A percentile compares a stretch with the other conserved stretches of the same genome.
These are phyloP conservation scores for Melikaiella ostensackeni DNA, from an alignment of 2,888 invertebrate genomes.

Conservation along the genomic window DNA sequence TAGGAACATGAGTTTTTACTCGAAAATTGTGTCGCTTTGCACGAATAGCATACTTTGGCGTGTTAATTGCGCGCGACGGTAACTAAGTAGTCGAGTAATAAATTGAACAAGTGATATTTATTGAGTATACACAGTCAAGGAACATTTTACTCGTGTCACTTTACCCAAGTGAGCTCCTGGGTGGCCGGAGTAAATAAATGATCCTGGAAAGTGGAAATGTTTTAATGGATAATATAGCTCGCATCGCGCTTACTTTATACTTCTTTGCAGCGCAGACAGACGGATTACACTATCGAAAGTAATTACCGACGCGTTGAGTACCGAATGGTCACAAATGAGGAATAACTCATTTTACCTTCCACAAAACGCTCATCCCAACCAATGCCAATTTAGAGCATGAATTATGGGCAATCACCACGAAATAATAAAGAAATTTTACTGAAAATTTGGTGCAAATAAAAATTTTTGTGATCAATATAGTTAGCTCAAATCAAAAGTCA, in stretches of 20 bases:
- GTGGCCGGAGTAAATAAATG: slow-evolving; percentile 70
- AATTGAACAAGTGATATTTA: slow-evolving; percentile 70
- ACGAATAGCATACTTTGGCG: slow-evolving; percentile 37
- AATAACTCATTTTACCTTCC: slow-evolving; percentile 24
- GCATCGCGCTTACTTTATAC: slow-evolving; percentile 24
- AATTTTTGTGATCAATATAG: no score
- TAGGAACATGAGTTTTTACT: background rate
- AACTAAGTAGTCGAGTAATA: slow-evolving; percentile 67
- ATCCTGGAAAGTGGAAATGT: slow-evolving; percentile 61
- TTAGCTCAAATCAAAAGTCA: no score
- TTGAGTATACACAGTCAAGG: slow-evolving; percentile 64
- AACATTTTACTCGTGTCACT: slow-evolving; percentile 68
- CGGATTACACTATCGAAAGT: slow-evolving; percentile 35
- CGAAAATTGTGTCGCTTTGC: background rate
- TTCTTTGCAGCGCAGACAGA: slow-evolving; percentile 33
- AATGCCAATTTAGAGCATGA: background rate
- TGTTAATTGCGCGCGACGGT: slow-evolving; percentile 64
- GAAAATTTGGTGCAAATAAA: no score
- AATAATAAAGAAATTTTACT: background rate
- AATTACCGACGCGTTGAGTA: slow-evolving; percentile 37
- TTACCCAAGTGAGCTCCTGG: slow-evolving; percentile 55
- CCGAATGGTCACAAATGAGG: slow-evolving; percentile 32
- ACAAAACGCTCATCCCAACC: slow-evolving; percentile 13
- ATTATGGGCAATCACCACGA: background rate
- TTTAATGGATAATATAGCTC: slow-evolving; percentile 37